A percentile compares a stretch with the other conserved stretches of the same genome.
phyloP scores from a whole-genome alignment of 2,797 vertebrate species.

The Triplophysa bombifrons region DNA sequence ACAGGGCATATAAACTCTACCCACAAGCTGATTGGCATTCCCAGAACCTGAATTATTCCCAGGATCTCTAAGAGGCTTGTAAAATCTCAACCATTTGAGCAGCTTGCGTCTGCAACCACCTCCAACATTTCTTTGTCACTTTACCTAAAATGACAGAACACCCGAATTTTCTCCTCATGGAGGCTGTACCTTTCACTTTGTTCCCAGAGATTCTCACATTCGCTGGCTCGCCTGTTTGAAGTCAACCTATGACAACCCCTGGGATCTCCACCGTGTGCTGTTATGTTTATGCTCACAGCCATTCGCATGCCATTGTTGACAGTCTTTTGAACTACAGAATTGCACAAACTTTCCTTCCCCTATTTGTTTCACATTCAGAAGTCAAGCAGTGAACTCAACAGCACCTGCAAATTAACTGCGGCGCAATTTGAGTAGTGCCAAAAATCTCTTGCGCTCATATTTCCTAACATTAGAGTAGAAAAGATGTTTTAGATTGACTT shows the following conservation, averaged over 20 bases:
- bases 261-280: slow-evolving; percentile 56
- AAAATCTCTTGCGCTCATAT: background rate
- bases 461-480: background rate
- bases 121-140: slow-evolving; percentile 50
- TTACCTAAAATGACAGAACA: slow-evolving; percentile 49
- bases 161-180: slow-evolving; percentile 38
- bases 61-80: slow-evolving; percentile 16
- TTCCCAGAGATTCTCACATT: slow-evolving; percentile 49
- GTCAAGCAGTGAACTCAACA: slow-evolving; percentile 30
- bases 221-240: slow-evolving; percentile 42
- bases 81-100: slow-evolving; percentile 42
- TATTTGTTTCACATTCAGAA: slow-evolving; percentile 51
- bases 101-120: slow-evolving; percentile 28
- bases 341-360: slow-evolving; percentile 45
- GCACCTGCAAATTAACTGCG: slow-evolving; percentile 25
- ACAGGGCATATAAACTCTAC: slow-evolving; percentile 2
- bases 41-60: slow-evolving; percentile 43
- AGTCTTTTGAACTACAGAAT: slow-evolving; percentile 51
- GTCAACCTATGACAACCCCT: slow-evolving; percentile 53
- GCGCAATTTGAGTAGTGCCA: slow-evolving; percentile 15
- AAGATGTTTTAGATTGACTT: too few relatives aligned
- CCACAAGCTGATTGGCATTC: slow-evolving; percentile 24
- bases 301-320: slow-evolving; percentile 56
- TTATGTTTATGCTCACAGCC: slow-evolving; percentile 59
- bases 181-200: slow-evolving; percentile 47